Base-by-base conservation (phyloP, 2,888 invertebrate genomes). In the Hyles lineata region DNA sequence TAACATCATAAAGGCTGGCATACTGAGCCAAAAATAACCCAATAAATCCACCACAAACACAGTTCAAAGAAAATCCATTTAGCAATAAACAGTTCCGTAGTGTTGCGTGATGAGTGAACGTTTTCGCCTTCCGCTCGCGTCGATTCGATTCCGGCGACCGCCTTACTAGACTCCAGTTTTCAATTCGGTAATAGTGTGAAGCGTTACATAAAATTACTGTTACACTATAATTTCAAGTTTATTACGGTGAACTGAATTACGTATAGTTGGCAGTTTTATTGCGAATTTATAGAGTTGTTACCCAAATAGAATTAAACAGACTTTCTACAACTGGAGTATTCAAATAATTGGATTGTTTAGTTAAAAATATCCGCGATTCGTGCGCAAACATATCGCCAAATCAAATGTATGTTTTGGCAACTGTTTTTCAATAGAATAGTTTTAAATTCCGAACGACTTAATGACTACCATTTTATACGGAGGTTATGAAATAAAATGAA, bases 11-110 rank as follows among this genome's bases (percentile, higher is more conserved):
- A 19, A 67, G 15, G 17, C 21, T 23, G 15, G 35, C 43, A 23
- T 21, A 63, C 23, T 50, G 43, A 17, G 67, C 67, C 67, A 67
- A 50, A 67, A 67, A 67, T 67, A 67, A 67, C 23, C 50, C 8
- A 67, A 50, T 67, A 50, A 67, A 17, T 21, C 23, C 43, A 50
- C 25, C 25, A 43, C 21, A 50, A 67, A 67, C 67, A 67, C 15
- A 67, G 67, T 67, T 67, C 67, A 67, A 67, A 67, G 67, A 43
- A 43, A 50, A 50, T 67, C 43, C 23, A 23, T 67, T 67, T 50
- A 67, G 67, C 25, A 50, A 63, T 63, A 63, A 43, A 67, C 43
- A n/a, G 62, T 62, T 62, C 62, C 62, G 62, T 67, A 23, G 67
- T 50, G 67, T 67, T 23, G 67, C 67, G 67, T 67, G 67, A n/a